phyloP scores from a whole-genome alignment of 1,140 invertebrate species.

The Belonocnema kinseyi region DNA sequence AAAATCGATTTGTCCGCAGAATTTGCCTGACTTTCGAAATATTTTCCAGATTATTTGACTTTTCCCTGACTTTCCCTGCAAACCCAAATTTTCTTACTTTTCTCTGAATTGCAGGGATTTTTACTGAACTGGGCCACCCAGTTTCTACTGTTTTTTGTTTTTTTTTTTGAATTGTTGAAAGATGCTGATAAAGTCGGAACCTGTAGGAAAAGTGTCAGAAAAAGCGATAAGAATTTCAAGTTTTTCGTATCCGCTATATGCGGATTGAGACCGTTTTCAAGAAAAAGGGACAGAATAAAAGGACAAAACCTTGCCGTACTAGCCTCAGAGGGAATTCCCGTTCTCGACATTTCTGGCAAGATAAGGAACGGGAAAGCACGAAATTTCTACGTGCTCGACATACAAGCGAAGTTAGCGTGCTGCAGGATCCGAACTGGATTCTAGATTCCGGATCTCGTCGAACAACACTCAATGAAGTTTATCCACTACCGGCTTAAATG shows the following conservation, averaged over 20 bases:
- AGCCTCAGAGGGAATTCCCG: conserved; percentile 37
- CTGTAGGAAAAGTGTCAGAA: conserved; percentile 4
- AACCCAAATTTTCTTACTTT: too few relatives aligned
- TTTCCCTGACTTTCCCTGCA: too few relatives aligned
- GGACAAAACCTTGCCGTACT: conserved; percentile 30
- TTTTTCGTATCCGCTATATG: neutral
- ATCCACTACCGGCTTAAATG: conserved; percentile 52
- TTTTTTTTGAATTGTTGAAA: neutral
- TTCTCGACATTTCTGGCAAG: conserved; percentile 30
- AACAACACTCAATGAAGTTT: conserved; percentile 51
- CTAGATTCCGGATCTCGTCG: conserved; percentile 48
- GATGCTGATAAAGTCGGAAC: conserved; percentile 7
- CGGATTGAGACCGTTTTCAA: conserved; percentile 27
- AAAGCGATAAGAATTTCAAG: conserved; percentile 11
- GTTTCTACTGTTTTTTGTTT: neutral
- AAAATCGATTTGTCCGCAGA: too few relatives aligned
- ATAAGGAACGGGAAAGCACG: conserved; percentile 63
- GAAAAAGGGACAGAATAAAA: conserved; percentile 29
- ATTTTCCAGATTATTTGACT: neutral
- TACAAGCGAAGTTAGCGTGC: conserved; percentile 43
- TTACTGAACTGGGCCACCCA: too few relatives aligned
- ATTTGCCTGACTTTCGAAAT: neutral
- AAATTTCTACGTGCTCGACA: conserved; percentile 66
- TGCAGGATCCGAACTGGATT: conserved; percentile 47
- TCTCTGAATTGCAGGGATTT: too few relatives aligned